These are phyloP conservation scores for Drosophila algonquin DNA, from an alignment of 2,888 invertebrate species.

Conservation along the genomic window DNA sequence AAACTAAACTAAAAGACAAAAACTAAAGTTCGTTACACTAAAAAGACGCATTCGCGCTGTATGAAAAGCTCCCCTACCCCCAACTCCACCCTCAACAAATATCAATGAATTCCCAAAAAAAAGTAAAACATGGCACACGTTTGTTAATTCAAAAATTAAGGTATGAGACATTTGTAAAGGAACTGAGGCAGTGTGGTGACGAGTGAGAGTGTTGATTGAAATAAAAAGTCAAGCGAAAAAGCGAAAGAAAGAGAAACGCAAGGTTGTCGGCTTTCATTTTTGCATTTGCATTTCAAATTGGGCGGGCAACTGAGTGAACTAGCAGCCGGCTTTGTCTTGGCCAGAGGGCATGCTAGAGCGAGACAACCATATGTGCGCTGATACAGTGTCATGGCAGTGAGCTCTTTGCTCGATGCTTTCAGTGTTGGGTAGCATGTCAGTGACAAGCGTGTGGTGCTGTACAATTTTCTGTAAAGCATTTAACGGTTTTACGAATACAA, in stretches of 20 bases:
- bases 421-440: not conserved
- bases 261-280: conserved; percentile 25
- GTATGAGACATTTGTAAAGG: conserved; percentile 53
- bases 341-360: not conserved
- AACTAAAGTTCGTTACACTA: conserved; percentile 58
- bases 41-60: conserved; percentile 43
- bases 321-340: conserved; percentile 18
- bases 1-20: conserved; percentile 24
- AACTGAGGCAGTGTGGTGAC: conserved; percentile 18
- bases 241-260: conserved; percentile 54
- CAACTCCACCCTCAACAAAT: conserved; percentile 4
- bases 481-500: no score
- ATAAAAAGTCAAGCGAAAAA: conserved; percentile 54
- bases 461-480: no score
- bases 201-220: conserved; percentile 54
- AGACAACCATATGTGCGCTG: not conserved
- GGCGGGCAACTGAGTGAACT: not conserved
- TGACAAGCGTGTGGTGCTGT: not conserved
- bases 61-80: conserved; percentile 12
- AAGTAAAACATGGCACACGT: conserved; percentile 52
- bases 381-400: not conserved
- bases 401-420: not conserved
- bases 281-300: not conserved
- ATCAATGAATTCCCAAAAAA: conserved; percentile 9
- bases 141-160: conserved; percentile 65